phyloP scores from a whole-genome alignment of 2,113 vertebrate genomes.

The Mesitornis unicolor region DNA sequence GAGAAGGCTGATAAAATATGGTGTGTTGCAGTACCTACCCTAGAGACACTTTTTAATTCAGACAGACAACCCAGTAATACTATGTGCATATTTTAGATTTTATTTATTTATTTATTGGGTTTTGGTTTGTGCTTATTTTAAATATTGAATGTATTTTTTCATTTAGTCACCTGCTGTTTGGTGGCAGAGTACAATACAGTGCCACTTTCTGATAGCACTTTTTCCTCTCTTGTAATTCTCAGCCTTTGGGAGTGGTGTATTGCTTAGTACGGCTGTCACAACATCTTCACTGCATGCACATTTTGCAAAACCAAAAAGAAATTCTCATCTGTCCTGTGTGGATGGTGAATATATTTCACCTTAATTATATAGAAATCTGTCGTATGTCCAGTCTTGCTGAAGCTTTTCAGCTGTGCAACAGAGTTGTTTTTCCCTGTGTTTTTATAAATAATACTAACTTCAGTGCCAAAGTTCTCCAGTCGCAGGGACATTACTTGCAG shows the following conservation, averaged over 20 bases:
- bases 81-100: neutral
- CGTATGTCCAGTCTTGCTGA: neutral
- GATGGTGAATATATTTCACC: neutral
- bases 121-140: no score
- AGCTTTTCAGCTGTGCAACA: neutral
- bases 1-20: neutral
- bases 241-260: neutral
- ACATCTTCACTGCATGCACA: neutral
- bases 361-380: neutral
- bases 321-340: neutral
- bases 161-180: neutral
- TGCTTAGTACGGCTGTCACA: neutral
- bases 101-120: neutral
- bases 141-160: neutral
- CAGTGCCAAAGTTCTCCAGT: neutral
- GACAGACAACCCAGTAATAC: neutral
- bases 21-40: neutral
- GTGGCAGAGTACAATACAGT: neutral
- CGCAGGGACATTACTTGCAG: neutral
- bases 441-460: neutral
- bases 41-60: neutral
- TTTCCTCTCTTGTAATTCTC: neutral
- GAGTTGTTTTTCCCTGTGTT: neutral
- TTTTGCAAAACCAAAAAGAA: neutral
- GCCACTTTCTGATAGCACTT: neutral